phyloP scores from a whole-genome alignment of 2,888 invertebrate genomes.

The Biston betularia region DNA sequence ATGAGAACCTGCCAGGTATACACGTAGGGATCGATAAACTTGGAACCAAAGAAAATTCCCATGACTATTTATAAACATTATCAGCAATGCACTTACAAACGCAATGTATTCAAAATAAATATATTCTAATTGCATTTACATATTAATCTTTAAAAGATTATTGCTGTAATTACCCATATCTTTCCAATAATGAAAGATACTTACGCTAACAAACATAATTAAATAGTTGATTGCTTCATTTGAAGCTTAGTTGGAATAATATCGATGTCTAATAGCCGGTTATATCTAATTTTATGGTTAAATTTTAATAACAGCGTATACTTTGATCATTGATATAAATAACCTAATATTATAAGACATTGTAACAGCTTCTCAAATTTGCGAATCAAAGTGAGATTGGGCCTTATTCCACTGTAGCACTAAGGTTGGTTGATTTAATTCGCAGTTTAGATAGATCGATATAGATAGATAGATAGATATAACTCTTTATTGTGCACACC shows the following conservation, averaged over 20 bases:
- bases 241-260: slow-evolving; percentile 18
- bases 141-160: slow-evolving; percentile 31
- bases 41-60: background rate
- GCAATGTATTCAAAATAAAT: slow-evolving; percentile 24
- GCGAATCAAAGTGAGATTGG: too few species aligned
- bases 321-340: background rate
- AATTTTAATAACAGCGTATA: background rate
- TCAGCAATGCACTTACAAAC: slow-evolving; percentile 24
- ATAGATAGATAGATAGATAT: too few species aligned
- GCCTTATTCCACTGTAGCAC: too few species aligned
- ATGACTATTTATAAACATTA: slow-evolving; percentile 19
- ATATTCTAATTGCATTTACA: slow-evolving; percentile 31
- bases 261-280: slow-evolving; percentile 8
- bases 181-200: slow-evolving; percentile 32
- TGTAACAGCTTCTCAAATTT: too few species aligned
- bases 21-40: background rate
- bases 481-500: too few species aligned
- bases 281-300: slow-evolving; percentile 3
- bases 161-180: slow-evolving; percentile 30
- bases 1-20: background rate
- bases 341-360: too few species aligned
- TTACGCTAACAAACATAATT: slow-evolving; percentile 39
- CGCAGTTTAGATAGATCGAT: too few species aligned
- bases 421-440: too few species aligned
- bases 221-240: slow-evolving; percentile 38